phyloP scores from a whole-genome alignment of 2,888 invertebrate genomes.

The Chorisops tibialis region DNA sequence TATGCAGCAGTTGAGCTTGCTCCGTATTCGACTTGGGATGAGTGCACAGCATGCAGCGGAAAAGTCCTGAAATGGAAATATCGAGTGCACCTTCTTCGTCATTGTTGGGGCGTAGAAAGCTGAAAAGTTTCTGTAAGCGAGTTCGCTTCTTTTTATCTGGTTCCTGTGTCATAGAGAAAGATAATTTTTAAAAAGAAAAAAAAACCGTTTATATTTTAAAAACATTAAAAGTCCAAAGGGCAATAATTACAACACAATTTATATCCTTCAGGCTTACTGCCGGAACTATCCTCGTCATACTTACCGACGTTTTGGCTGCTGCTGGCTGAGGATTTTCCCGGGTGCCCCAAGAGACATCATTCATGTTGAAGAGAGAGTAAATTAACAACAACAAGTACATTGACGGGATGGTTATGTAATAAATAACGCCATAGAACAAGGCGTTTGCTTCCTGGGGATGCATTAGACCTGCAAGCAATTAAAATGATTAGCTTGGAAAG shows the following conservation, averaged over 20 bases:
- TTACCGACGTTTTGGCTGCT: conserved; percentile 2
- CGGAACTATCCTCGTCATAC: neutral
- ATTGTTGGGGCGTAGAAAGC: conserved; percentile 41
- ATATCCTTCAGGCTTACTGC: no score
- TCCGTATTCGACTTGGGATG: conserved; percentile 52
- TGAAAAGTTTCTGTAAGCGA: conserved; percentile 36
- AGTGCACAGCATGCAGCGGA: conserved; percentile 57
- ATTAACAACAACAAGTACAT: conserved; percentile 92
- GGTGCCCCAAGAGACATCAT: conserved; percentile 93
- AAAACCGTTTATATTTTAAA: neutral
- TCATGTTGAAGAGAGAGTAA: conserved; percentile 88
- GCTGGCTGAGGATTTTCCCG: conserved; percentile 62
- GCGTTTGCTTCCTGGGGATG: conserved; percentile 80
- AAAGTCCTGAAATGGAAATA: conserved; percentile 56
- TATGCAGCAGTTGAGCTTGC: conserved; percentile 50
- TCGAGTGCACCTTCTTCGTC: conserved; percentile 55
- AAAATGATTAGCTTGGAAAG: no score
- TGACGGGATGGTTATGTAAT: conserved; percentile 88
- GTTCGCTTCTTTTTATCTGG: conserved; percentile 27
- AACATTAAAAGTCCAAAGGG: neutral
- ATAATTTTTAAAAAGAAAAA: neutral
- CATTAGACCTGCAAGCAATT: conserved; percentile 55
- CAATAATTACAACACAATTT: no score
- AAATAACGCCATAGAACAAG: conserved; percentile 71
- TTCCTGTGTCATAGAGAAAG: conserved; percentile 26